A percentile compares a stretch with the other conserved stretches of the same genome.
These are phyloP conservation scores for Melanostigma gelatinosum DNA, from an alignment of 2,113 vertebrate genomes.

Conservation along the genomic window DNA sequence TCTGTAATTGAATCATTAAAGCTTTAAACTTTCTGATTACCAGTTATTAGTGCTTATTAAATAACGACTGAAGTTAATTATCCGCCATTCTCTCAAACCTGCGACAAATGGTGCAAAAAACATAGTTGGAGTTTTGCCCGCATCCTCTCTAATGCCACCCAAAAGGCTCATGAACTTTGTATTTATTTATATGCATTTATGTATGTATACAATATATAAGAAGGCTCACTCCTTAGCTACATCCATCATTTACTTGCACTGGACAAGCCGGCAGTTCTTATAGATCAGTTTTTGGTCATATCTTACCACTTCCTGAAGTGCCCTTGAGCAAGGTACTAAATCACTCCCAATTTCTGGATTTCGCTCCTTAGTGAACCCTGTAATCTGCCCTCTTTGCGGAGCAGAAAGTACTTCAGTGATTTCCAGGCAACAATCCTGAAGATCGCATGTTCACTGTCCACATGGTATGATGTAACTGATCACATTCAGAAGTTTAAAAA, in stretches of 20 bases:
- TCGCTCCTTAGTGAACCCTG: not conserved
- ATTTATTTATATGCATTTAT: too few species aligned
- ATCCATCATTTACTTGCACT: not conserved
- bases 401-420: not conserved
- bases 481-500: not conserved
- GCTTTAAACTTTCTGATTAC: not conserved
- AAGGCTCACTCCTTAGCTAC: not conserved
- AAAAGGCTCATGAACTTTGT: too few species aligned
- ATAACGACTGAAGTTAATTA: too few species aligned
- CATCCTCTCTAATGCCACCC: too few species aligned
- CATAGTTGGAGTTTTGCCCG: too few species aligned
- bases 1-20: slow-evolving; percentile 4
- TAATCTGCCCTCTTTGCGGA: not conserved
- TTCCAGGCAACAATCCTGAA: not conserved
- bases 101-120: too few species aligned
- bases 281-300: too few species aligned
- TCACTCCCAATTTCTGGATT: not conserved
- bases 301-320: not conserved
- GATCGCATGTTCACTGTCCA: not conserved
- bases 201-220: too few species aligned
- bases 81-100: too few species aligned
- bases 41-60: too few species aligned
- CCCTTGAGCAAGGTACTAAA: not conserved
- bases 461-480: not conserved
- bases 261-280: too few species aligned